Conservation (phyloP, 2,797 vertebrate genomes). For the Enteromius fasciolatus region DNA sequence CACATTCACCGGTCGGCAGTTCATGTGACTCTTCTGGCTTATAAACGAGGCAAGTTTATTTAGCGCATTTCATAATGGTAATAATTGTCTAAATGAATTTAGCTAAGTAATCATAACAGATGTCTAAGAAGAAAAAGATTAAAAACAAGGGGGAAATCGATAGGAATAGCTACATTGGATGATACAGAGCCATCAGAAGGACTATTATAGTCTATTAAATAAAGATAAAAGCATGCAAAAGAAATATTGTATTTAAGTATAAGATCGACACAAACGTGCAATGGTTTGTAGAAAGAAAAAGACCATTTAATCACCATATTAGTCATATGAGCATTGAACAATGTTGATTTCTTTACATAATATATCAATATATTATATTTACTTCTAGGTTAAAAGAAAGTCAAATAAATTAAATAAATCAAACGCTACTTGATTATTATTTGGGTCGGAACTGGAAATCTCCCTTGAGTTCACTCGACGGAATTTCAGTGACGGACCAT, state of each 20-base stretch:
- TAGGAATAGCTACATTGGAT: neutral
- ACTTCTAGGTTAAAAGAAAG: too few species aligned
- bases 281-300: neutral
- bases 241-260: neutral
- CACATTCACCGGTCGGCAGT: neutral
- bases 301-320: neutral
- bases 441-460: slow-evolving; percentile 32
- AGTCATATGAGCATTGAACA: neutral
- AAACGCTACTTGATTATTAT: neutral
- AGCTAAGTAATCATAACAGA: neutral
- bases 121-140: neutral
- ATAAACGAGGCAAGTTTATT: neutral
- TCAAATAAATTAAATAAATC: neutral
- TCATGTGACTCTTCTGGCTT: slow-evolving; percentile 11
- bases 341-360: neutral
- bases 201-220: neutral
- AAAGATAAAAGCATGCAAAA: neutral
- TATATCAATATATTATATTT: neutral
- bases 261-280: neutral
- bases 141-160: neutral
- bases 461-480: slow-evolving; percentile 61
- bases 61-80: neutral
- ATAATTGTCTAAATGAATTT: neutral
- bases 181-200: neutral
- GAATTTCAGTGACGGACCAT: slow-evolving; percentile 63